Evolutionary conservation across 2,113 vertebrate species (phyloP).

Genomic region (Oryzias curvinotus): DNA sequence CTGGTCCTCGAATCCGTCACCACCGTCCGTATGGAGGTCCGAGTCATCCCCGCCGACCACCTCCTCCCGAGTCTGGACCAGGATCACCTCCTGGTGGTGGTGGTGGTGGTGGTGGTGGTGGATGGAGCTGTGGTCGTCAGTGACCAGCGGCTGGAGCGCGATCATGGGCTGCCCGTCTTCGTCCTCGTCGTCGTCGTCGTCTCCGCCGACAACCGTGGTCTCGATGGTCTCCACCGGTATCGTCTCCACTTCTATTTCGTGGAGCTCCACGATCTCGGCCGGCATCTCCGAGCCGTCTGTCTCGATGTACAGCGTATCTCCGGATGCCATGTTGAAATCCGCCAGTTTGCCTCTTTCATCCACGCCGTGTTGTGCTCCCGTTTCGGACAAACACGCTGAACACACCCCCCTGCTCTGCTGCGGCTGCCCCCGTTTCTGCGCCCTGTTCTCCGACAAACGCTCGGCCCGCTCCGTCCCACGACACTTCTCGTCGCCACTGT

Average conservation of each 20-base stretch:
- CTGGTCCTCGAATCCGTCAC: constrained; percentile 88
- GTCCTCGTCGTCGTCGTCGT: constrained; percentile 88
- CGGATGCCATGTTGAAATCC: constrained; percentile 91
- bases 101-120: constrained; percentile 89
- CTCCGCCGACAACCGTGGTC: constrained; percentile 92
- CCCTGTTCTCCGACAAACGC: constrained; percentile 86
- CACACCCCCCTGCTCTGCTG: constrained; percentile 58
- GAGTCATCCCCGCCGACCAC: constrained; percentile 96
- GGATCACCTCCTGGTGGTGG: constrained; percentile 96
- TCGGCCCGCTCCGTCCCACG: constrained; percentile 81
- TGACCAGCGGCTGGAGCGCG: constrained; percentile 92
- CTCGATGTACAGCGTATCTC: constrained; percentile 95
- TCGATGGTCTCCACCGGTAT: constrained; percentile 98
- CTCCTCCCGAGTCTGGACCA: constrained; percentile 97
- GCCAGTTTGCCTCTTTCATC: constrained; percentile 76
- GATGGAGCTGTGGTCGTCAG: constrained; percentile 88
- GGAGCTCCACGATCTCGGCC: constrained; percentile 95
- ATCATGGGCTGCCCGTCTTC: constrained; percentile 94
- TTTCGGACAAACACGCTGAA: constrained; percentile 45
- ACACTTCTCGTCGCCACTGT: constrained; percentile 85
- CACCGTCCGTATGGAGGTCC: constrained; percentile 88
- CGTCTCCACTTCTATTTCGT: constrained; percentile 97
- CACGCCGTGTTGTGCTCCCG: constrained; percentile 67
- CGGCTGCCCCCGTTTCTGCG: constrained; percentile 23
- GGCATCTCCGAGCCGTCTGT: constrained; percentile 98